phyloP scores from a whole-genome alignment of 2,797 vertebrate species.

The Takifugu rubripes region DNA sequence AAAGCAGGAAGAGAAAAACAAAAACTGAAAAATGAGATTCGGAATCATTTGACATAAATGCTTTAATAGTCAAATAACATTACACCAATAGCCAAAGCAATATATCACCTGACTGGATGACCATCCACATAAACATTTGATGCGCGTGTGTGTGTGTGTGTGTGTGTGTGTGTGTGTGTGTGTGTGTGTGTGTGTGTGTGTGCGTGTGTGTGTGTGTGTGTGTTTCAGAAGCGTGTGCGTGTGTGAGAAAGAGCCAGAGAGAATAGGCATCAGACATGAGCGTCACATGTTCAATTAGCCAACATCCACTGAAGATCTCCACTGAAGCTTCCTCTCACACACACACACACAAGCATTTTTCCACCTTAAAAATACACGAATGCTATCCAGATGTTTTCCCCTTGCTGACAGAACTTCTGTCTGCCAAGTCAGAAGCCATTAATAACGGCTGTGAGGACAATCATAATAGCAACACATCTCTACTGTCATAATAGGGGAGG shows the following conservation, averaged over 20 bases:
- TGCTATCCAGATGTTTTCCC: constrained; percentile 21
- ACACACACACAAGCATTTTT: constrained; percentile 5
- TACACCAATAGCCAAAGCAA: constrained; percentile 30
- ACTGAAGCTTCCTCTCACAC: neutral
- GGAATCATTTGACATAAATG: constrained; percentile 26
- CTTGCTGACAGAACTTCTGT: constrained; percentile 10
- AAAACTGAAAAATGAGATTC: neutral
- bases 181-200: no score
- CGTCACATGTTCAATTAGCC: constrained; percentile 2
- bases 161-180: neutral
- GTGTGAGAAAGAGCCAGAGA: constrained; percentile 10
- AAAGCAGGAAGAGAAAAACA: neutral
- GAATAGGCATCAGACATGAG: neutral
- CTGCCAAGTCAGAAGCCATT: constrained; percentile 26
- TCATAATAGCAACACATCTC: constrained; percentile 41
- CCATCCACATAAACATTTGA: neutral
- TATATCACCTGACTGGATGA: constrained; percentile 13
- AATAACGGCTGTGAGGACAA: constrained; percentile 25
- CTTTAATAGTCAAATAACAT: constrained; percentile 56
- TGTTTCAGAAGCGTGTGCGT: no score
- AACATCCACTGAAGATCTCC: neutral
- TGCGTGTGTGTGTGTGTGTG: no score
- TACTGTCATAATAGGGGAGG: constrained; percentile 26
- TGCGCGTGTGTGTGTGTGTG: constrained; percentile 11
- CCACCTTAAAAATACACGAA: constrained; percentile 24